Conservation (phyloP, 1,140 invertebrate genomes). For the Drosophila obscura region DNA sequence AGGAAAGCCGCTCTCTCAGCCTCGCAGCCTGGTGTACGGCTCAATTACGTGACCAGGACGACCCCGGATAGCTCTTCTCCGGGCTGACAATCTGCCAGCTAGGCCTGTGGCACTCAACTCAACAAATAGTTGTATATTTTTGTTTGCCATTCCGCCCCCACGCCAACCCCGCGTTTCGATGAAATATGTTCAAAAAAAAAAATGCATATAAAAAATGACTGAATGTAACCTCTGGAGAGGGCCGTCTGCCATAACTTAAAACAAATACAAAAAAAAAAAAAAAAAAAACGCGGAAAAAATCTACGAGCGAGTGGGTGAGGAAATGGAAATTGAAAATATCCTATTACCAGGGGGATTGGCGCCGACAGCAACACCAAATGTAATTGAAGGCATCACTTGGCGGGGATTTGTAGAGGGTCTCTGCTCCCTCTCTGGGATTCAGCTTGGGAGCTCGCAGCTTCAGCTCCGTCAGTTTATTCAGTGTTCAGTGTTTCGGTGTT, state of each 20-base stretch:
- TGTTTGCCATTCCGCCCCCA: conserved; percentile 13
- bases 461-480: no score
- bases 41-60: conserved; percentile 59
- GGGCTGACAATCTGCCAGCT: conserved; percentile 6
- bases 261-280: conserved; percentile 58
- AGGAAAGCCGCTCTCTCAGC: conserved; percentile 21
- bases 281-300: conserved; percentile 53
- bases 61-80: conserved; percentile 20
- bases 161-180: conserved; percentile 39
- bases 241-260: conserved; percentile 57
- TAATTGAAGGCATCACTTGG: conserved; percentile 63
- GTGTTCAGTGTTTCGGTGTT: no score
- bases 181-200: conserved; percentile 38
- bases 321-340: conserved; percentile 76
- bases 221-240: conserved; percentile 42
- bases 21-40: conserved; percentile 28
- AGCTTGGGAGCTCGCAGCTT: no score
- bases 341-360: conserved; percentile 66
- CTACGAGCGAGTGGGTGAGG: conserved; percentile 27
- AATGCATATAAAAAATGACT: conserved; percentile 10
- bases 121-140: conserved; percentile 14
- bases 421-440: no score
- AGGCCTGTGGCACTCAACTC: conserved; percentile 15
- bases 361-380: conserved; percentile 49
- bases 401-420: conserved; percentile 24